Base-by-base conservation (phyloP, 2,888 invertebrate species). In the Operophtera brumata region DNA sequence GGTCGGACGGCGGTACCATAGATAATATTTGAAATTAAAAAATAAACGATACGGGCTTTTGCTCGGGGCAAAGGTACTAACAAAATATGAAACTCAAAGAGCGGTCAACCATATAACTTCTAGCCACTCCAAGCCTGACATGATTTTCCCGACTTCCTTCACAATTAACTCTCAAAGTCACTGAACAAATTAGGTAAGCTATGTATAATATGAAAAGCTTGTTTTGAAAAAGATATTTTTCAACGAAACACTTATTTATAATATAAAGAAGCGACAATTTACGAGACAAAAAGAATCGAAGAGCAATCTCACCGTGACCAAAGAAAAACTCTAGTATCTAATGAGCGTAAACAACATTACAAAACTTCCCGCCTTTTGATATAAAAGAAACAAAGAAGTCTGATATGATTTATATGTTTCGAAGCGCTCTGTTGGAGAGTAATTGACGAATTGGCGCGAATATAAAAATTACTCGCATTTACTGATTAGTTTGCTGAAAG, bases 401-500 rank as follows among this genome's bases (percentile, higher is more conserved):
- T 78, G 78, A n/a, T n/a, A n/a, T n/a, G n/a, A 84, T 82, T 84
- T 80, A 79, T 75, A 71, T 82, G 75, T 82, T 76, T 69, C 69
- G 68, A 65, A 69, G 72, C 30, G 37, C 42, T 44, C 28, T 44
- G 30, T 68, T 75, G 77, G 72, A 73, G 75, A 74, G 78, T 80
- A 84, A 86, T 84, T 83, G 84, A 78, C 78, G 77, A 82, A 82
- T 80, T 83, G 77, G 74, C 73, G 74, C 74, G 78, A 76, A 81
- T 74, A 79, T 70, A 75, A 78, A 80, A 79, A 41, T 41, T 11
- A 9, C 34, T 47, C 12, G 34, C 14, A 32, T 40, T 47, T 39
- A 13, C 28, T 39, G 11, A 7, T 47, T 47, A 39, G 14, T 6
- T 34, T 14, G 14, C 37, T 28, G 14, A 37, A 39, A 20, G 6